phyloP scores from a whole-genome alignment of 1,140 invertebrate species.

The Copidosoma floridanum region DNA sequence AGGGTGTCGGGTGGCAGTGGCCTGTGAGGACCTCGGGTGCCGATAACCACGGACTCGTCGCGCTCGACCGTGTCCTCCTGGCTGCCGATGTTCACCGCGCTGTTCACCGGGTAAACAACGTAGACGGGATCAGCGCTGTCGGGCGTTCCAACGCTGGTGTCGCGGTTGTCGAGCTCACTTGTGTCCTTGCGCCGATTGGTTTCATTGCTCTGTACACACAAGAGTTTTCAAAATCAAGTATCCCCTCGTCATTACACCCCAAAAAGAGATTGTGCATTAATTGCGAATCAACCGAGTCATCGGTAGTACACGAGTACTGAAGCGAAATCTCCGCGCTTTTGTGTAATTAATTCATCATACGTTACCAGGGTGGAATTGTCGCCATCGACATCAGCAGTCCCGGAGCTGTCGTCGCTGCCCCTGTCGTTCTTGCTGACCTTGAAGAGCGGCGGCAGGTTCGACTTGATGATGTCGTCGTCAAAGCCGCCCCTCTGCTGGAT shows the following conservation, averaged over 20 bases:
- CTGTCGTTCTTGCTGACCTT: slow-evolving; percentile 26
- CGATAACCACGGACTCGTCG: slow-evolving; percentile 60
- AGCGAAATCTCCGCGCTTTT: too few species aligned
- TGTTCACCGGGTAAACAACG: slow-evolving; percentile 65
- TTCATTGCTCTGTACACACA: slow-evolving; percentile 21
- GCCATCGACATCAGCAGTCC: neutral
- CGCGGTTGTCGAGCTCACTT: neutral
- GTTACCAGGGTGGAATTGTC: slow-evolving; percentile 4
- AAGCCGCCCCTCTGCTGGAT: slow-evolving; percentile 53
- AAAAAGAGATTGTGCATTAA: neutral
- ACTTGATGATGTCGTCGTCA: slow-evolving; percentile 25
- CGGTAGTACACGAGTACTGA: neutral
- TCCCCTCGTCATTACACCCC: too few species aligned
- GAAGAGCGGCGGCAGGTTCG: slow-evolving; percentile 28
- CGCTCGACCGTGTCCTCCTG: slow-evolving; percentile 52
- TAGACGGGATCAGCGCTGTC: slow-evolving; percentile 55
- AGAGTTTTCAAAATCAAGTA: too few species aligned
- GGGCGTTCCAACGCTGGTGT: neutral
- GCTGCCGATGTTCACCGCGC: slow-evolving; percentile 52
- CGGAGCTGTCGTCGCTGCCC: neutral
- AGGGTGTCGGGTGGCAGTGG: slow-evolving; percentile 60
- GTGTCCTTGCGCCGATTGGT: slow-evolving; percentile 31
- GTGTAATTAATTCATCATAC: too few species aligned
- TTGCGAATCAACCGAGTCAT: neutral
- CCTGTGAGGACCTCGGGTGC: slow-evolving; percentile 57